A percentile compares a stretch with the other conserved stretches of the same genome.
Evolutionary conservation across 2,113 vertebrate species (phyloP).

Genomic region (Megaceryle torquata): DNA sequence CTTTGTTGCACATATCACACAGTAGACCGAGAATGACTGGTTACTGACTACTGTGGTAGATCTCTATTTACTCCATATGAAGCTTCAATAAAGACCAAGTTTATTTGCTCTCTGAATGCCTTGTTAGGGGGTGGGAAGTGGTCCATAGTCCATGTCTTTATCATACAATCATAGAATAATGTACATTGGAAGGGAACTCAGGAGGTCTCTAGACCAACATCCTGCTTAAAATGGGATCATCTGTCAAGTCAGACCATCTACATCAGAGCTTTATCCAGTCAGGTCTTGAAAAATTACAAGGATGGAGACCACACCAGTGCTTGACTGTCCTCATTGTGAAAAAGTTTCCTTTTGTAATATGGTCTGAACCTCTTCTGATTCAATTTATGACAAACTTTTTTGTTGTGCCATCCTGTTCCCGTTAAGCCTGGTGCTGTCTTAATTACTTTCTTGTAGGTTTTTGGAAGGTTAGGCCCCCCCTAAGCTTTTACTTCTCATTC

Average conservation of each 20-base stretch:
- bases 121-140: not conserved
- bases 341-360: not conserved
- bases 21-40: not conserved
- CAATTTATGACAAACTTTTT: not conserved
- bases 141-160: not conserved
- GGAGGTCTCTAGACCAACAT: not conserved
- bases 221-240: not conserved
- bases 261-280: not conserved
- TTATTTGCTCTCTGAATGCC: not conserved
- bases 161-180: not conserved
- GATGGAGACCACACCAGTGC: not conserved
- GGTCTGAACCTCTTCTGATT: not conserved
- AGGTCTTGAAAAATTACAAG: not conserved
- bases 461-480: not conserved
- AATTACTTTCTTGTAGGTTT: not conserved
- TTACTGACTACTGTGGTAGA: not conserved
- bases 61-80: not conserved
- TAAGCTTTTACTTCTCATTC: not conserved
- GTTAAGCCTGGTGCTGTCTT: rapidly evolving
- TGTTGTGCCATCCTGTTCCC: not conserved
- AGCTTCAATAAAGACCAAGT: not conserved
- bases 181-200: not conserved
- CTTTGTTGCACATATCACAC: not conserved
- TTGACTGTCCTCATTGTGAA: not conserved
- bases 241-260: not conserved